phyloP scores from a whole-genome alignment of 1,140 invertebrate species.

The Drosophila gunungcola region DNA sequence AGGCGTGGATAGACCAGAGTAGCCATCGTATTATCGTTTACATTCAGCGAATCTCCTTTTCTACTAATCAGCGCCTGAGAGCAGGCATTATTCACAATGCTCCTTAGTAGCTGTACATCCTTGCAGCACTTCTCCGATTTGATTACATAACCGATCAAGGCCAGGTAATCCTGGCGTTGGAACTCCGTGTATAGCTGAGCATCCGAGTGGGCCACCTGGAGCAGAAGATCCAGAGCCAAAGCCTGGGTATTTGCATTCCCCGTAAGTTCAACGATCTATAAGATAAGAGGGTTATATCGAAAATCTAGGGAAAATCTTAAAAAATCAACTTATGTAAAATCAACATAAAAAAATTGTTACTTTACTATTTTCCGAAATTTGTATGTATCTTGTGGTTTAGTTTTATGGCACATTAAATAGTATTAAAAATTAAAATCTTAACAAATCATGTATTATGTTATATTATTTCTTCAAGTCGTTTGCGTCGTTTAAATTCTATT shows the following conservation, averaged over 20 bases:
- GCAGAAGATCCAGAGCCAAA: conserved; percentile 70
- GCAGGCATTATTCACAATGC: conserved; percentile 81
- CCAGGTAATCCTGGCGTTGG: conserved; percentile 72
- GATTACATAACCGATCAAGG: conserved; percentile 79
- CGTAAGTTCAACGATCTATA: conserved; percentile 71
- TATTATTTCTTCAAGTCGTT: too few species aligned
- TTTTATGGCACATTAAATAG: too few species aligned
- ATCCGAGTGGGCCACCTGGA: conserved; percentile 74
- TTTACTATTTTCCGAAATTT: too few species aligned
- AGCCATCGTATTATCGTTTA: conserved; percentile 73
- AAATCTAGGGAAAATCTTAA: too few species aligned
- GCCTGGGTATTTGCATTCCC: conserved; percentile 66
- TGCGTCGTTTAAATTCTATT: too few species aligned
- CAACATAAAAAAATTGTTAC: too few species aligned
- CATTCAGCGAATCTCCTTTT: conserved; percentile 60
- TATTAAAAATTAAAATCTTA: too few species aligned
- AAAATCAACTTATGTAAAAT: too few species aligned
- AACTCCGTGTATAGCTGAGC: conserved; percentile 80
- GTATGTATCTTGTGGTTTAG: too few species aligned
- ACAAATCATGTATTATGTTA: too few species aligned
- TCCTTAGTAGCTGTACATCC: conserved; percentile 71
- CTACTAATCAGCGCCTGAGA: conserved; percentile 70
- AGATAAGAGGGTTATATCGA: too few species aligned
- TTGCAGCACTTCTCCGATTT: conserved; percentile 79
- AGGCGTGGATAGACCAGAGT: conserved; percentile 73